These are phyloP conservation scores for Dicrurus megarhynchus DNA, from an alignment of 2,113 vertebrate species.

Conservation along the genomic window DNA sequence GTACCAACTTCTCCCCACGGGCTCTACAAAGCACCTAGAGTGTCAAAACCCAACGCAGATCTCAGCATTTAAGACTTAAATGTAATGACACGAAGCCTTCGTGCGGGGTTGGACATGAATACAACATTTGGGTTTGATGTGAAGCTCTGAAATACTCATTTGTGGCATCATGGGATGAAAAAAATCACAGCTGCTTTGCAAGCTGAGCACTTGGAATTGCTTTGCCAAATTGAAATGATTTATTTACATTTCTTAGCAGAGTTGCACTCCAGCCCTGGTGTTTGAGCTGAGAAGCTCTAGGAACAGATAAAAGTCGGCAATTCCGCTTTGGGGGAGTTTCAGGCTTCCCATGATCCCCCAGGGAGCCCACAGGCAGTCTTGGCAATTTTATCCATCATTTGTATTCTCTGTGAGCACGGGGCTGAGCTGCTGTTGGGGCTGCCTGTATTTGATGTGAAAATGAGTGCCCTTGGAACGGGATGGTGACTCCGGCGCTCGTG, in stretches of 20 bases:
- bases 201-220: not conserved
- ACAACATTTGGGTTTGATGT: not conserved
- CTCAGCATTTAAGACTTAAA: not conserved
- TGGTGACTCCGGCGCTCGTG: accelerated
- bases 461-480: not conserved
- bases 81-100: not conserved
- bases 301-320: not conserved
- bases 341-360: not conserved
- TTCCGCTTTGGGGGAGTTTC: not conserved
- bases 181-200: not conserved
- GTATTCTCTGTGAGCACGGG: not conserved
- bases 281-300: not conserved
- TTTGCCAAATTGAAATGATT: not conserved
- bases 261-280: not conserved
- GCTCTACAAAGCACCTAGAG: not conserved
- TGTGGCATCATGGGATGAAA: not conserved
- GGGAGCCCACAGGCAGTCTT: not conserved
- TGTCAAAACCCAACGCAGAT: not conserved
- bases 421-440: not conserved
- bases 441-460: not conserved
- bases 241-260: not conserved
- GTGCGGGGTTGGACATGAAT: not conserved
- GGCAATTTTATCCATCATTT: not conserved
- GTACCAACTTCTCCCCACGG: not conserved
- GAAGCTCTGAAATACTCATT: not conserved